Conservation (phyloP, 2,113 vertebrate genomes). For the Microtus ochrogaster region DNA sequence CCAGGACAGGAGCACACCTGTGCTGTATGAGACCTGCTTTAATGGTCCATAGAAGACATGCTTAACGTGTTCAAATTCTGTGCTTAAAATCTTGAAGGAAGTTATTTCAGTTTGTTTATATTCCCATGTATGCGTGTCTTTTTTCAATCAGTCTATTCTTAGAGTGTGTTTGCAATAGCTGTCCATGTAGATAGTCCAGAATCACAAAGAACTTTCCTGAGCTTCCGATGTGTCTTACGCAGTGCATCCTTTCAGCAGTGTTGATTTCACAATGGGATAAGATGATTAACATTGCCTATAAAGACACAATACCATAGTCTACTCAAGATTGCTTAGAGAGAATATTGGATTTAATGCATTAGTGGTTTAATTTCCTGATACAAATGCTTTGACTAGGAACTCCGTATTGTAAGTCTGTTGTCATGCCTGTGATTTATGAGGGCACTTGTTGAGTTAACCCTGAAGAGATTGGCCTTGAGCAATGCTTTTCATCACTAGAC, state of each 20-base stretch:
- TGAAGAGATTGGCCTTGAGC: constrained; percentile 45
- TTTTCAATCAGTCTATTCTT: not conserved
- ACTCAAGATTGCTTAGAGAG: not conserved
- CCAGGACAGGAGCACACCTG: not conserved
- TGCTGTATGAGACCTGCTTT: not conserved
- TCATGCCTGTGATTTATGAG: constrained; percentile 23
- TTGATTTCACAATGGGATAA: constrained; percentile 1
- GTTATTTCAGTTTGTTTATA: not conserved
- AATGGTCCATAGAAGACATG: not conserved
- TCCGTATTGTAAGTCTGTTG: not conserved
- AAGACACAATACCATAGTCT: constrained; percentile 24
- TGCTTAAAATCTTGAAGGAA: not conserved
- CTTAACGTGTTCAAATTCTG: not conserved
- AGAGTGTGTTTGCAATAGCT: not conserved
- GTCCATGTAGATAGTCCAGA: not conserved
- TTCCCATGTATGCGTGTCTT: not conserved
- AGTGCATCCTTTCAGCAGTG: constrained; percentile 1
- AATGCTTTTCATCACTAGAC: constrained; percentile 5
- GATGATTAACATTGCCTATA: not conserved
- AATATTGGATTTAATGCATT: not conserved
- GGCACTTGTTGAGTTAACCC: constrained; percentile 3
- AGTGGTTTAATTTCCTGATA: constrained; percentile 34
- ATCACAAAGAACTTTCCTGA: not conserved
- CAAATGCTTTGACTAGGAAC: not conserved
- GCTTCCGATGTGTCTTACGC: not conserved